Evolutionary conservation across 2,888 invertebrate genomes (phyloP).

Genomic region (Pyrrhia umbra): DNA sequence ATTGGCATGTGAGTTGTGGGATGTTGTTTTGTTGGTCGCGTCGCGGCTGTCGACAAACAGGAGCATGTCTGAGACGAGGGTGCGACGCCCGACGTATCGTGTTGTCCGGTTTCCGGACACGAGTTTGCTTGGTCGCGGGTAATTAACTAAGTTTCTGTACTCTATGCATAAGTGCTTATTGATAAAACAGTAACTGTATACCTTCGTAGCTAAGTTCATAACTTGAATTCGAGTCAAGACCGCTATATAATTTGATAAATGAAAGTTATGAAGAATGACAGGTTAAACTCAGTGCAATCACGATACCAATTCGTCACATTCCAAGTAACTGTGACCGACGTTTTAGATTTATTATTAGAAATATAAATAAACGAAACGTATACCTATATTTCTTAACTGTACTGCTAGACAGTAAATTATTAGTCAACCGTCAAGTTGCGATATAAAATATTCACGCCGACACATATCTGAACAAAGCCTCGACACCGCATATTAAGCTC

Average conservation of each 20-base stretch:
- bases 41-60: constrained; percentile 68
- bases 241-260: constrained; percentile 26
- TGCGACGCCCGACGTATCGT: constrained; percentile 83
- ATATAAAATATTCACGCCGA: constrained; percentile 65
- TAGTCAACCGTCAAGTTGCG: constrained; percentile 52
- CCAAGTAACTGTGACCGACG: constrained; percentile 33
- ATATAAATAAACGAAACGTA: constrained; percentile 10
- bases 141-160: constrained; percentile 87
- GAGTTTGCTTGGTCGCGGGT: constrained; percentile 76
- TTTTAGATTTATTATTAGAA: constrained; percentile 43
- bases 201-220: constrained; percentile 13
- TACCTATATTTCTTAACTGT: constrained; percentile 43
- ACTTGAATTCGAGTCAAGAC: constrained; percentile 22
- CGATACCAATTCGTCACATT: constrained; percentile 44
- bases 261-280: constrained; percentile 24
- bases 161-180: constrained; percentile 66
- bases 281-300: constrained; percentile 36
- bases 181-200: constrained; percentile 53
- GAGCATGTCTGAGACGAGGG: constrained; percentile 86
- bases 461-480: constrained; percentile 70
- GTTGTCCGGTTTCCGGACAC: constrained; percentile 89
- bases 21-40: constrained; percentile 56
- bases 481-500: constrained; percentile 78
- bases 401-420: constrained; percentile 50
- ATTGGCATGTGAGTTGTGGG: constrained; percentile 42